These are phyloP conservation scores for Rhipidura dahli DNA, from an alignment of 2,113 vertebrate species.

Conservation along the genomic window DNA sequence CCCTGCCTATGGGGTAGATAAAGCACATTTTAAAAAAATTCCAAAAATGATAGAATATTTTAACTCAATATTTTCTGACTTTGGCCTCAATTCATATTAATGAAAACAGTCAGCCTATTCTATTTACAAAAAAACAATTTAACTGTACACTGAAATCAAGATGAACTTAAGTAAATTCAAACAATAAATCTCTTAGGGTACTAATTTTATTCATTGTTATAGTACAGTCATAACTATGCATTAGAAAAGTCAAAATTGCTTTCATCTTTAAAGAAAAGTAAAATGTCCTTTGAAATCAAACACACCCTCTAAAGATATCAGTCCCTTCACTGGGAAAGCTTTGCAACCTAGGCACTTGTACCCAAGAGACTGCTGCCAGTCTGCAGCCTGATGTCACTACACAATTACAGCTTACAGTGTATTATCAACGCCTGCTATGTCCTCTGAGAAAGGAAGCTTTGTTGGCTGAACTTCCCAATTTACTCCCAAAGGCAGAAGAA, in stretches of 20 bases:
- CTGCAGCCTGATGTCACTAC: conserved; percentile 49
- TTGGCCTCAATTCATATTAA: neutral
- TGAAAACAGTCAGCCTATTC: neutral
- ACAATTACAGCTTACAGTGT: conserved; percentile 37
- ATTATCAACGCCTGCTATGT: conserved; percentile 21
- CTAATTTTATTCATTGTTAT: neutral
- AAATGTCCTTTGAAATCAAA: conserved; percentile 65
- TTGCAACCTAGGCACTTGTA: conserved; percentile 31
- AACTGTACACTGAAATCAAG: neutral
- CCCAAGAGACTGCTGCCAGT: conserved; percentile 54
- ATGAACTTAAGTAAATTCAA: neutral
- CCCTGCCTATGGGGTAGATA: neutral
- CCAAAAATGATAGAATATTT: neutral
- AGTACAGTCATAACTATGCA: conserved; percentile 5
- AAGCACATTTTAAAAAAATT: neutral
- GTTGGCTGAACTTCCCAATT: conserved; percentile 55
- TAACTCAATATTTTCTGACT: neutral
- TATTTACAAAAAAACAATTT: neutral
- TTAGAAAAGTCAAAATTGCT: conserved; percentile 27
- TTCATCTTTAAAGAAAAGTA: conserved; percentile 52
- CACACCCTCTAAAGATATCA: conserved; percentile 55
- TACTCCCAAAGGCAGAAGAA: conserved; percentile 58
- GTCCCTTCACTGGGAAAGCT: conserved; percentile 48
- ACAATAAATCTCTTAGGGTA: conserved; percentile 20
- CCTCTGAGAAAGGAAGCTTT: conserved; percentile 53